A percentile compares a stretch with the other conserved stretches of the same genome.
Evolutionary conservation across 2,888 invertebrate species (phyloP).

Genomic region (Hipparchia sbordonii): DNA sequence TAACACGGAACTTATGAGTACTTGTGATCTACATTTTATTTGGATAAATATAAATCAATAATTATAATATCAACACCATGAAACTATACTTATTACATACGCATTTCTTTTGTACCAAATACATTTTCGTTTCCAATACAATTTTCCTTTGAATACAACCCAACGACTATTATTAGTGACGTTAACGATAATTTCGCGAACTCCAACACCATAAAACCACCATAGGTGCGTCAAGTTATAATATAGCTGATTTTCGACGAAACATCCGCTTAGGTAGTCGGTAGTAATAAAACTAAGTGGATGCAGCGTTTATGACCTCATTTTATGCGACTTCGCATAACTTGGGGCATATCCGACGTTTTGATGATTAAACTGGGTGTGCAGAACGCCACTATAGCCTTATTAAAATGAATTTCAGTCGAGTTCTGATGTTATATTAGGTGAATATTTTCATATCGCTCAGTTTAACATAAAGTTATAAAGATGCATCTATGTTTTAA

Average conservation of each 20-base stretch:
- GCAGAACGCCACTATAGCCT: slow-evolving; percentile 55
- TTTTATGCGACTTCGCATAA: slow-evolving; percentile 70
- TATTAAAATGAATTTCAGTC: slow-evolving; percentile 63
- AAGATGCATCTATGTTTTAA: not conserved
- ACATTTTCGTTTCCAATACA: slow-evolving; percentile 1
- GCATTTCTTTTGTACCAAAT: not conserved
- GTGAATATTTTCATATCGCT: slow-evolving; percentile 42
- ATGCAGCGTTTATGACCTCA: slow-evolving; percentile 63
- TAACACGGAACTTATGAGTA: too few species aligned
- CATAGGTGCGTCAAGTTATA: slow-evolving; percentile 51
- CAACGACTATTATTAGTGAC: slow-evolving; percentile 14
- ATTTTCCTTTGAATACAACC: not conserved
- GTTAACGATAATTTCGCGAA: slow-evolving; percentile 41
- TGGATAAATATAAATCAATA: too few species aligned
- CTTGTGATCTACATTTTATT: too few species aligned
- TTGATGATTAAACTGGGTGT: slow-evolving; percentile 63
- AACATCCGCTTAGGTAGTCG: slow-evolving; percentile 51
- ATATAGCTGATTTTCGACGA: slow-evolving; percentile 56
- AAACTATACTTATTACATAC: too few species aligned
- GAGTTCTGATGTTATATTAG: slow-evolving; percentile 50
- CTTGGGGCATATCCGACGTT: slow-evolving; percentile 53
- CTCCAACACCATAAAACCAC: slow-evolving; percentile 36
- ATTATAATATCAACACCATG: too few species aligned
- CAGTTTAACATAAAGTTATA: not conserved
- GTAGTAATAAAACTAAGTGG: slow-evolving; percentile 68